These are phyloP conservation scores for Pristionchus fissidentatus DNA, from an alignment of 2,888 invertebrate species.

Conservation along the genomic window DNA sequence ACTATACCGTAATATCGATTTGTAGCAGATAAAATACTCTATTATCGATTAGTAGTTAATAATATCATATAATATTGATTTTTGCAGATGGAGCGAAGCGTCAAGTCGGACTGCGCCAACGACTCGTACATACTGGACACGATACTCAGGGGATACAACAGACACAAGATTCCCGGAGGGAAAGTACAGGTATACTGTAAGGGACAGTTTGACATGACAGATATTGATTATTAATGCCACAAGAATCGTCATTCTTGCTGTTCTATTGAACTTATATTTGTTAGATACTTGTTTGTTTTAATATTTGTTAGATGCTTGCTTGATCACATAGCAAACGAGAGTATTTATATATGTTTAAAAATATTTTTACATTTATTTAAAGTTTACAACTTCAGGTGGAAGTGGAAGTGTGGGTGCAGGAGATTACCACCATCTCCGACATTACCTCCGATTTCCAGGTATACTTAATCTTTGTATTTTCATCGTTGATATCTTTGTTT, in stretches of 20 bases:
- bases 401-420: conserved; percentile 75
- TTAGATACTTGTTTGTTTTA: too few relatives aligned
- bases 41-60: too few relatives aligned
- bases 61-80: background rate
- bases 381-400: conserved; percentile 63
- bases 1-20: too few relatives aligned
- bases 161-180: conserved; percentile 75
- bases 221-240: too few relatives aligned
- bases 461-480: too few relatives aligned
- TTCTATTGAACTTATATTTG: background rate
- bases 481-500: background rate
- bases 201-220: background rate
- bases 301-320: too few relatives aligned
- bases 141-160: conserved; percentile 67
- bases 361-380: background rate
- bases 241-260: background rate
- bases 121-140: conserved; percentile 70
- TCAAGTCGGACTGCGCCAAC: conserved; percentile 66
- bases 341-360: background rate
- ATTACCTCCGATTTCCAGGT: conserved; percentile 74
- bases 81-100: conserved; percentile 58
- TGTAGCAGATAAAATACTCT: too few relatives aligned
- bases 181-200: conserved; percentile 50
- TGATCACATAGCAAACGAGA: too few relatives aligned
- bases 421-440: conserved; percentile 74